Evolutionary conservation across 2,113 vertebrate species (phyloP).

Genomic region (Solenodon paradoxus): DNA sequence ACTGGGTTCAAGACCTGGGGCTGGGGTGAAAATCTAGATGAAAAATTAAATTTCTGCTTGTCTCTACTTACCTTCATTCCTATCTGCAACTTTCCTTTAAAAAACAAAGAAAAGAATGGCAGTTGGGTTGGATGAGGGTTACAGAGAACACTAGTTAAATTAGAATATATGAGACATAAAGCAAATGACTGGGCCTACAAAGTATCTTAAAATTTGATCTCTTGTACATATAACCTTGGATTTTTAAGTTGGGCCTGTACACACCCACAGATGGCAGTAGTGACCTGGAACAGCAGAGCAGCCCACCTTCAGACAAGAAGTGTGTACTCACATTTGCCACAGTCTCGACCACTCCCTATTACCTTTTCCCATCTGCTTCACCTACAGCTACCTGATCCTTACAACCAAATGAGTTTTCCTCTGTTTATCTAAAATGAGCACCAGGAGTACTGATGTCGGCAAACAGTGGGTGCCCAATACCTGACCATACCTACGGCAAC

Average conservation of each 20-base stretch:
- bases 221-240: no score
- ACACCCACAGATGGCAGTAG: not conserved
- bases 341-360: not conserved
- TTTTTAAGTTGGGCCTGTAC: not conserved
- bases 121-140: no score
- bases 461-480: no score
- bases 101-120: no score
- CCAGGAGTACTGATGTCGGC: accelerated
- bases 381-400: not conserved
- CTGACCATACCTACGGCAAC: not conserved
- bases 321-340: accelerated
- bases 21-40: no score
- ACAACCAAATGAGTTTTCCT: not conserved
- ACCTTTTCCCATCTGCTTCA: not conserved
- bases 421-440: not conserved
- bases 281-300: no score
- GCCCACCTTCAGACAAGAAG: accelerated
- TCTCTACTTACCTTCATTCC: no score
- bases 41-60: no score
- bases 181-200: accelerated
- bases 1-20: no score
- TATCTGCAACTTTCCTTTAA: no score
- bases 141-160: not conserved
- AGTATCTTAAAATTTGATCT: not conserved
- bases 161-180: not conserved